Conservation (phyloP, 2,888 invertebrate genomes). For the Mamestra brassicae region DNA sequence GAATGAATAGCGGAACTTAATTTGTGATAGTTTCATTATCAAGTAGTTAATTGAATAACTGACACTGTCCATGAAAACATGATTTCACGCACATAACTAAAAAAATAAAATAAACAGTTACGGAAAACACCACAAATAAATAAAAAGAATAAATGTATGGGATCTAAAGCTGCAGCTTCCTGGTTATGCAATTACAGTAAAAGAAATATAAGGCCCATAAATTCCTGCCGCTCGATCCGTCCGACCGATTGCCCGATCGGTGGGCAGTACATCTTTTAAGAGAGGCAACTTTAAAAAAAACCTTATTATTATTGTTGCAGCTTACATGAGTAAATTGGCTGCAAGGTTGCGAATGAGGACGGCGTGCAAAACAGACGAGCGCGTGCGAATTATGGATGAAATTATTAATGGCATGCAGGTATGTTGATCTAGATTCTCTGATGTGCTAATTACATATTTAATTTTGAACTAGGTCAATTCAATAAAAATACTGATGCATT, state of each 20-base stretch:
- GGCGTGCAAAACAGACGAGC: constrained; percentile 96
- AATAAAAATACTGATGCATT: neutral
- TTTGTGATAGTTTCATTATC: constrained; percentile 10
- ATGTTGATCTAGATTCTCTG: constrained; percentile 80
- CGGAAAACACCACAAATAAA: neutral
- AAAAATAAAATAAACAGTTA: neutral
- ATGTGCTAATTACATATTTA: constrained; percentile 30
- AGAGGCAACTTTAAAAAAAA: constrained; percentile 30
- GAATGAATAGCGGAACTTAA: constrained; percentile 1
- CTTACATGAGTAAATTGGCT: constrained; percentile 92
- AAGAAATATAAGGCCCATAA: constrained; percentile 35
- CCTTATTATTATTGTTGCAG: constrained; percentile 76
- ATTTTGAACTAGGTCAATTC: constrained; percentile 4
- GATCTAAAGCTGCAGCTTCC: constrained; percentile 21
- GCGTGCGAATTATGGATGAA: constrained; percentile 98
- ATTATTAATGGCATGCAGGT: constrained; percentile 98
- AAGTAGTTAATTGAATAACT: constrained; percentile 10
- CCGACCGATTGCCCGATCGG: constrained; percentile 17
- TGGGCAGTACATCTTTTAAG: constrained; percentile 22
- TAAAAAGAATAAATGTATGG: constrained; percentile 4
- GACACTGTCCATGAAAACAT: neutral
- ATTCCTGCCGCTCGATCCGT: constrained; percentile 19
- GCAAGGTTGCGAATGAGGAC: constrained; percentile 94
- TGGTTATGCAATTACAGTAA: constrained; percentile 45
- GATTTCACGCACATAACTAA: neutral